A percentile compares a stretch with the other conserved stretches of the same genome.
phyloP scores from a whole-genome alignment of 2,797 vertebrate species.

The Leptodactylus fallax region DNA sequence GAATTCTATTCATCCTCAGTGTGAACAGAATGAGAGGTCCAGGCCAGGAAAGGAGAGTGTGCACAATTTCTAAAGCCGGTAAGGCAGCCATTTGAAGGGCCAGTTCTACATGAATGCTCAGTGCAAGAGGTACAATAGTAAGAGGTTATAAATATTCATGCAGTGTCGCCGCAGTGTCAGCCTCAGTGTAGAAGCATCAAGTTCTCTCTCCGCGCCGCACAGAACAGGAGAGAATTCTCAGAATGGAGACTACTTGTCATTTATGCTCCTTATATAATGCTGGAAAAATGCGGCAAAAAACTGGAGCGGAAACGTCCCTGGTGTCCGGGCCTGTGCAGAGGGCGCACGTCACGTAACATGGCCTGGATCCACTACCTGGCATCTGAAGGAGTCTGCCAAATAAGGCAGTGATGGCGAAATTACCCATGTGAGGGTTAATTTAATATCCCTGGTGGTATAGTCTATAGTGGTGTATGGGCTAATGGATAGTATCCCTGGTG shows the following conservation, averaged over 20 bases:
- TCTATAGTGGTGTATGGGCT: too few species aligned
- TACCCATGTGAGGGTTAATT: too few species aligned
- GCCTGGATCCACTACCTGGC: background rate
- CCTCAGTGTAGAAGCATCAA: background rate
- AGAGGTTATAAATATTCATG: background rate
- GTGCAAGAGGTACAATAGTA: background rate
- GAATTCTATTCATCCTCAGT: background rate
- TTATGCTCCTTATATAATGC: background rate
- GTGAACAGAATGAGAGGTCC: background rate
- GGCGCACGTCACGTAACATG: background rate
- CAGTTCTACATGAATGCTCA: background rate
- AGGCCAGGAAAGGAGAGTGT: background rate
- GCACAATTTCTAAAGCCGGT: too few species aligned
- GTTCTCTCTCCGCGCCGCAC: background rate
- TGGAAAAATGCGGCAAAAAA: background rate
- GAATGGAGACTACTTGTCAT: background rate
- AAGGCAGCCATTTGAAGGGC: too few species aligned
- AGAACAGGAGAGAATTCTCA: background rate
- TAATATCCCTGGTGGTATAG: too few species aligned
- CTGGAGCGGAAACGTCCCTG: conserved; percentile 11
- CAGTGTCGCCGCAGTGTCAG: background rate
- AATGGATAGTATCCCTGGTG: too few species aligned
- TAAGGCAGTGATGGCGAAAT: too few species aligned
- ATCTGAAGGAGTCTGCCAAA: too few species aligned
- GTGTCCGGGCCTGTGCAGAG: conserved; percentile 9